Evolutionary conservation across 1,140 invertebrate genomes (phyloP).

Genomic region (Drosophila miranda): DNA sequence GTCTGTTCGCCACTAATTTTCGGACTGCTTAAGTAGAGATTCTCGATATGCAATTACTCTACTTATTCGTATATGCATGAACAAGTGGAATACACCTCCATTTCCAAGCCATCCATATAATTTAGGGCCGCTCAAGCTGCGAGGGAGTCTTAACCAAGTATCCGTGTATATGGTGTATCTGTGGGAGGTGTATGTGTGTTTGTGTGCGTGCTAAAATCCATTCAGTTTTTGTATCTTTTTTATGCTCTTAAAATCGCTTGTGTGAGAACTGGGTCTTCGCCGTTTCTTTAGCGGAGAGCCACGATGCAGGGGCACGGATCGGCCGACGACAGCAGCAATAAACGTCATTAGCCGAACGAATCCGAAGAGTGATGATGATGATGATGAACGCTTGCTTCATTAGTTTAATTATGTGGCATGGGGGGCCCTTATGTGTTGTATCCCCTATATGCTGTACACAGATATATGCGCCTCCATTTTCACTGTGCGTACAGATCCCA

Average conservation of each 20-base stretch:
- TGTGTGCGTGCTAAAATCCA: conserved; percentile 78
- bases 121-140: conserved; percentile 42
- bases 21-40: conserved; percentile 38
- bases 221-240: conserved; percentile 72
- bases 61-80: conserved; percentile 37
- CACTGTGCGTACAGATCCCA: conserved; percentile 47
- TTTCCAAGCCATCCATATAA: conserved; percentile 57
- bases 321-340: conserved; percentile 49
- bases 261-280: conserved; percentile 77
- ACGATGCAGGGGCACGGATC: conserved; percentile 6
- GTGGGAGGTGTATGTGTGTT: conserved; percentile 11
- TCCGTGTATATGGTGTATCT: conserved; percentile 11
- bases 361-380: conserved; percentile 48
- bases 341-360: conserved; percentile 72
- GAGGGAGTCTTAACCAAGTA: conserved; percentile 25
- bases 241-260: conserved; percentile 70
- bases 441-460: not conserved
- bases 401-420: conserved; percentile 70
- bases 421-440: not conserved
- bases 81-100: conserved; percentile 37
- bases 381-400: conserved; percentile 62
- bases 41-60: conserved; percentile 45
- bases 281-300: conserved; percentile 46
- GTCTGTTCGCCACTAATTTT: conserved; percentile 4
- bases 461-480: conserved; percentile 14